These are phyloP conservation scores for Eurois occulta DNA, from an alignment of 2,888 invertebrate species.

Conservation along the genomic window DNA sequence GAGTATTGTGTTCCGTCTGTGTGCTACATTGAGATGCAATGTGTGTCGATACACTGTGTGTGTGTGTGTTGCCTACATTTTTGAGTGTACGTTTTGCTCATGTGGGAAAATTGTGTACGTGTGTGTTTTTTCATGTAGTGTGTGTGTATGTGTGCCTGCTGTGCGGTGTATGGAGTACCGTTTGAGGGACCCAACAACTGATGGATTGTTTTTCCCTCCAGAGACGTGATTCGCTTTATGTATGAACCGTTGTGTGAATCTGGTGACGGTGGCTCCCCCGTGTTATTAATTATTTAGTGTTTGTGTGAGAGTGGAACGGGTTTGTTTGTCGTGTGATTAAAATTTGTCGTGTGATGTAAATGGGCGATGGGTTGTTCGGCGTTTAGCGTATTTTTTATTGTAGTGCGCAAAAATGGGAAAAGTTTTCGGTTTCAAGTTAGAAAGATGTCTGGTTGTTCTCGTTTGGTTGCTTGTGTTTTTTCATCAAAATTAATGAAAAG, in stretches of 20 bases:
- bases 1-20: constrained; percentile 66
- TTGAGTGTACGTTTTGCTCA: constrained; percentile 55
- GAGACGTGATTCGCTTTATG: constrained; percentile 75
- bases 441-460: too few species aligned
- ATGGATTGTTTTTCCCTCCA: constrained; percentile 78
- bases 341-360: constrained; percentile 34
- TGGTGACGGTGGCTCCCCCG: constrained; percentile 61
- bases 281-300: constrained; percentile 69
- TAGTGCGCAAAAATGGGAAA: not conserved
- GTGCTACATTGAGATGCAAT: constrained; percentile 48
- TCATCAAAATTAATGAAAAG: not conserved
- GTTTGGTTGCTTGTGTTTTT: too few species aligned
- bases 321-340: constrained; percentile 52
- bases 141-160: constrained; percentile 52
- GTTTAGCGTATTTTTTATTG: not conserved
- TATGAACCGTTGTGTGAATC: constrained; percentile 69
- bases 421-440: not conserved
- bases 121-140: constrained; percentile 42
- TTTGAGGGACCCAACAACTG: constrained; percentile 75
- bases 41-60: constrained; percentile 62
- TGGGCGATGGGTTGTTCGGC: not conserved
- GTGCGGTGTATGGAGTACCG: constrained; percentile 73
- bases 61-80: constrained; percentile 57
- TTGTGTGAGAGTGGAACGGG: constrained; percentile 41
- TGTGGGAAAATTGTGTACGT: constrained; percentile 36